Evolutionary conservation across 2,797 vertebrate genomes (phyloP), one percentile per base, ranked within the genome.

Genomic region (Pagetopsis macropterus): DNA sequence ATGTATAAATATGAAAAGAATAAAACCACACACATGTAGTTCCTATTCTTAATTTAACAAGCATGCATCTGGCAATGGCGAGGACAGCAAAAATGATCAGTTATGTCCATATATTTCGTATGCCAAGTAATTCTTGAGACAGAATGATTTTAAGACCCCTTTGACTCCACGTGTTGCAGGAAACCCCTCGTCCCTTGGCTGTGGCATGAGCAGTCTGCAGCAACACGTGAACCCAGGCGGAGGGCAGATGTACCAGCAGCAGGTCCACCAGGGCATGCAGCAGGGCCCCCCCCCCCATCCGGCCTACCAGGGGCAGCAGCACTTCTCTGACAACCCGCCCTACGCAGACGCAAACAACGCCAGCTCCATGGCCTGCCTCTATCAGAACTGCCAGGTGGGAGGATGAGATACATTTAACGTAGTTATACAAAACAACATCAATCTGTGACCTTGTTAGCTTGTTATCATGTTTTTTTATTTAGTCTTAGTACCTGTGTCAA

Each of bases 331-430:
- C 50, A 88, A 94, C 76, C 84, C 94, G 58, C 95, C 95, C 65
- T 97, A 95, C 79, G 84, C 95, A 62, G 93, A 96, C 77, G 91
- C 88, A 91, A 95, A 78, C 86, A 87, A 70, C 60, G 71, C 89
- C 2, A 94, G 95, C 91, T 95, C 96, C 85, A 95, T 98, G 96
- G 94, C 96, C 49, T 98, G 96, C 93, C 94, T 97, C 78, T 99
- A 98, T 93, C 97, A 97, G 87, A 97, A 96, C 87, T 98, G 98
- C 91, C 97, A 99, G 97, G 97, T 99, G 91, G 67, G 77, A 51
- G 4, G 82, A 82, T 33, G 90, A 48, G 48, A 11, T 49, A 0
- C 2, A 8, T 16, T 16, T 51, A 11, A 52, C 4, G 31, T 51
- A 7, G 1, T 45, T 72, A 45, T 0, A 44, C 13, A 0, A 16